These are phyloP conservation scores for Palythoa heliodiscus DNA, from an alignment of 92 coral and sea anemone genomes.

Conservation along the genomic window DNA sequence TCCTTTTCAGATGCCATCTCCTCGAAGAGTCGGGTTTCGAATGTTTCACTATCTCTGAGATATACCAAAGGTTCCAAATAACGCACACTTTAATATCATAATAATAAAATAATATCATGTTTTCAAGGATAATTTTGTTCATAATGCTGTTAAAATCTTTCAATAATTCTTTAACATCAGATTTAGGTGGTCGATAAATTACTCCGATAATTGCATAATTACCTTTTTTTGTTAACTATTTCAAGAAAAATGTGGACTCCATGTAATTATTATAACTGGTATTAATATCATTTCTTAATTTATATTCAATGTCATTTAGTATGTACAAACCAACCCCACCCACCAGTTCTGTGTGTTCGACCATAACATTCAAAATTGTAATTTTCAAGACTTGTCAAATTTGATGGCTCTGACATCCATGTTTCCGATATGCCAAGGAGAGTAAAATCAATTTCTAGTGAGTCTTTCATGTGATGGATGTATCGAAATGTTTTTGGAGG, in stretches of 20 bases:
- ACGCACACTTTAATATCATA: too few relatives aligned
- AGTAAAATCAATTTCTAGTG: constrained; percentile 21
- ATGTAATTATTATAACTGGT: constrained; percentile 7
- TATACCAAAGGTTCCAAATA: too few relatives aligned
- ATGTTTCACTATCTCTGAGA: too few relatives aligned
- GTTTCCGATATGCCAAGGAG: background rate
- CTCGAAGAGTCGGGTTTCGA: too few relatives aligned
- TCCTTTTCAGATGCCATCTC: too few relatives aligned
- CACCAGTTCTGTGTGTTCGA: constrained; percentile 10
- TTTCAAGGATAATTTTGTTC: constrained; percentile 5
- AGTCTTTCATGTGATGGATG: constrained; percentile 27
- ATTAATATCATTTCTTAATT: constrained; percentile 13
- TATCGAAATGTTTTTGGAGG: constrained; percentile 18
- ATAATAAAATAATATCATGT: too few relatives aligned
- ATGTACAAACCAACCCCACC: constrained; percentile 14
- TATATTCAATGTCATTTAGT: constrained; percentile 17
- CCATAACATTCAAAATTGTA: constrained; percentile 28
- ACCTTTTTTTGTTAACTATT: constrained; percentile 27
- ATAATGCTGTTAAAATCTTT: constrained; percentile 34
- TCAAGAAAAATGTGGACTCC: constrained; percentile 36
- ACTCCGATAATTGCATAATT: constrained; percentile 33
- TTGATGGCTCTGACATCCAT: constrained; percentile 17
- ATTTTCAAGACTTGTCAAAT: background rate
- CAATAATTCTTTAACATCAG: constrained; percentile 27
- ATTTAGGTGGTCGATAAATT: constrained; percentile 37